Evolutionary conservation across 2,888 invertebrate genomes (phyloP), one percentile per base, ranked within the genome.

Genomic region (Eurytoma adleriae): DNA sequence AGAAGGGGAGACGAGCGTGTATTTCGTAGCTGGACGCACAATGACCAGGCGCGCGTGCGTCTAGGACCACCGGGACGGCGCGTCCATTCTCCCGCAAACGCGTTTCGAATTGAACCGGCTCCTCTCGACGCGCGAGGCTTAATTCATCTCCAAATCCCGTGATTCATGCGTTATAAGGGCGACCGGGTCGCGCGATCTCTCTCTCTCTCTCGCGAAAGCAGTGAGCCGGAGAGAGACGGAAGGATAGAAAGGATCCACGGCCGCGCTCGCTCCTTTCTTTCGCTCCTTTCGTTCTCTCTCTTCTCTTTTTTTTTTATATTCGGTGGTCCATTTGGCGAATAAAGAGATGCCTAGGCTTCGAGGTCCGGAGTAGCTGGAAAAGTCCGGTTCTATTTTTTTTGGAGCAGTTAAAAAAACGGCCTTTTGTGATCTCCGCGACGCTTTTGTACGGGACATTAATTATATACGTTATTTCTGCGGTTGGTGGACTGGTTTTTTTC

Each of bases 91-190:
- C 79, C 81, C 12, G 85, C 83, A 85, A 86, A 86, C 85, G 87
- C 85, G 86, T 87, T 86, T 87, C 87, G 85, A 88, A 90, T 89
- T 86, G 87, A 89, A 88, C 86, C 86, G 85, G 85, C 84, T 86
- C 83, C 79, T 79, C 81, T 67, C 84, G 67, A 40, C 61, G 62
- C 40, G 61, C 85, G 85, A 86, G 84, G 83, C 87, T 89, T 88
- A 88, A 89, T 89, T 89, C 87, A 87, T 86, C 86, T 86, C 83
- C 82, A 87, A 89, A 89, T 89, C 89, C 87, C 84, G 82, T 89
- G 88, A 89, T 90, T 88, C 87, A 89, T 87, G 86, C 67, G 54
- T 24, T 57, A 14, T 71, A 72, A 78, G 73, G 74, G 68, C 71
- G 61, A 67, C 48, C 18, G 79, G 71, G 62, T 75, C 70, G 70